Conservation (phyloP, 2,113 vertebrate species). For the Eupsittula cactorum region DNA sequence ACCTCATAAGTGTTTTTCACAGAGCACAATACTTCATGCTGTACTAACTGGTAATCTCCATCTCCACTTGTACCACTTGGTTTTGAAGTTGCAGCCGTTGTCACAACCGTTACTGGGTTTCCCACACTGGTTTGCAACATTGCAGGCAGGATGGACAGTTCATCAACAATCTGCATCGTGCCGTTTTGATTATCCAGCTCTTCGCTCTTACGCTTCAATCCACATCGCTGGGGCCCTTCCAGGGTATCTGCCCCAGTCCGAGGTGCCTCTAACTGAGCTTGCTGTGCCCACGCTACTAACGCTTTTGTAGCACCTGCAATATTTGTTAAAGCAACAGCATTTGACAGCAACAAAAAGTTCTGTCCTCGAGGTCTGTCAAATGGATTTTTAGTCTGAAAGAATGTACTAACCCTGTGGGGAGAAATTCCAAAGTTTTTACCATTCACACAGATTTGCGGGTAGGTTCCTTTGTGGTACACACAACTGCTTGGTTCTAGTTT, state of each 20-base stretch:
- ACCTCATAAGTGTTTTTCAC: slow-evolving; percentile 98
- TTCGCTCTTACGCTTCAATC: slow-evolving; percentile 98
- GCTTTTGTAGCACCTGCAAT: slow-evolving; percentile 84
- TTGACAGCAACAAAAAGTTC: slow-evolving; percentile 84
- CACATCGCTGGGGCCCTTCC: slow-evolving; percentile 92
- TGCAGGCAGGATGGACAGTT: slow-evolving; percentile 94
- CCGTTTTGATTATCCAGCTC: slow-evolving; percentile 88
- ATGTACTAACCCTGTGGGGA: slow-evolving; percentile 82
- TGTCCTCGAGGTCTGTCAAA: slow-evolving; percentile 82
- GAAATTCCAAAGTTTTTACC: slow-evolving; percentile 91
- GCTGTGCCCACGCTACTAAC: slow-evolving; percentile 72
- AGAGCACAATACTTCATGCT: slow-evolving; percentile 95
- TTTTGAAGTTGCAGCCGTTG: slow-evolving; percentile 79
- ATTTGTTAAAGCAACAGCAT: slow-evolving; percentile 86
- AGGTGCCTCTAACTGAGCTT: slow-evolving; percentile 62
- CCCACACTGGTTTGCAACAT: slow-evolving; percentile 94
- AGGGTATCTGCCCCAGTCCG: slow-evolving; percentile 76
- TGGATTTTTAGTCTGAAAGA: slow-evolving; percentile 88
- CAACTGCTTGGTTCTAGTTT: slow-evolving; percentile 98
- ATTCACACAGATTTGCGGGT: slow-evolving; percentile 91
- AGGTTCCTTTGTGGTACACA: slow-evolving; percentile 94
- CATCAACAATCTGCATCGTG: slow-evolving; percentile 98
- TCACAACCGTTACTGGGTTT: slow-evolving; percentile 86
- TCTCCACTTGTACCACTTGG: slow-evolving; percentile 83
- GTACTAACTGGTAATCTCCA: slow-evolving; percentile 97